A percentile compares a stretch with the other conserved stretches of the same genome.
These are phyloP conservation scores for Proales similis DNA, from an alignment of 1,140 invertebrate genomes.

Conservation along the genomic window DNA sequence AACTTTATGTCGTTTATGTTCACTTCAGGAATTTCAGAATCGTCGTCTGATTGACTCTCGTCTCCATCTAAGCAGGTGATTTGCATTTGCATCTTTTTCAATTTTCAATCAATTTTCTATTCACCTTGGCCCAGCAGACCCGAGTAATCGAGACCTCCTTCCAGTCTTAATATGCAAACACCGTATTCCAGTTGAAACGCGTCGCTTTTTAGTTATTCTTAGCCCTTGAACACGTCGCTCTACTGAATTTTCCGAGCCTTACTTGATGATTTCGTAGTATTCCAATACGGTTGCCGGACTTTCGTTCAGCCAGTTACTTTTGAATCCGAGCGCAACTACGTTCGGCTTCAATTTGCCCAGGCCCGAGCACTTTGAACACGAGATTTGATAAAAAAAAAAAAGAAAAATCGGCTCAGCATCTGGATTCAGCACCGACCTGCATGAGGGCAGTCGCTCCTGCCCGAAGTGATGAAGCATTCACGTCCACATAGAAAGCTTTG, in stretches of 20 bases:
- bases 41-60: too few relatives aligned
- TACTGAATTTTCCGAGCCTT: too few relatives aligned
- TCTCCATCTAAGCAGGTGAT: too few relatives aligned
- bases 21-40: too few relatives aligned
- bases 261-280: constrained; percentile 65
- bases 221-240: too few relatives aligned
- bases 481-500: constrained; percentile 77
- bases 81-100: too few relatives aligned
- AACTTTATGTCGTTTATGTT: too few relatives aligned
- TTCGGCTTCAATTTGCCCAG: constrained; percentile 87
- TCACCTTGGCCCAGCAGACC: constrained; percentile 50
- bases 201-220: too few relatives aligned
- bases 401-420: background rate
- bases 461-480: constrained; percentile 70
- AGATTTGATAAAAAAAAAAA: background rate
- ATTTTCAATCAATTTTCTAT: too few relatives aligned
- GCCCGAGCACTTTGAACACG: constrained; percentile 64
- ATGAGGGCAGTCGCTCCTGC: constrained; percentile 66
- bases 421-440: constrained; percentile 48
- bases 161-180: constrained; percentile 73
- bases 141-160: constrained; percentile 71
- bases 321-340: constrained; percentile 85
- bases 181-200: constrained; percentile 84
- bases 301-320: constrained; percentile 76
- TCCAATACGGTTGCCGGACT: constrained; percentile 52